Base-by-base conservation (phyloP, 2,797 vertebrate species). In the Urocyon cinereoargenteus region DNA sequence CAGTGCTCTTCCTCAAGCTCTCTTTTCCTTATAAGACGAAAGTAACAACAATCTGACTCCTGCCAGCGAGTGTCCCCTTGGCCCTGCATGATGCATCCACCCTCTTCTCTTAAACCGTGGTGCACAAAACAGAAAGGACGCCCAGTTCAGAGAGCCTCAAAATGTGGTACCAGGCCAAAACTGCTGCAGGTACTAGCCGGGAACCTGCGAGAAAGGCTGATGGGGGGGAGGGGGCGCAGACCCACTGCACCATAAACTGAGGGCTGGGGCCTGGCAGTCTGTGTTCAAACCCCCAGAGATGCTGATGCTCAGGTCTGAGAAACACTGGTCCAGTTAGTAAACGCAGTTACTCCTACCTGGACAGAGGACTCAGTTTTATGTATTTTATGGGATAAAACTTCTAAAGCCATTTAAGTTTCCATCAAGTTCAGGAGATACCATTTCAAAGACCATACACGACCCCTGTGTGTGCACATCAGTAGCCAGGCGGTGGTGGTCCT, bases 81-180 rank as follows among this genome's bases (percentile, higher is more conserved):
- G 5, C 31, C 1, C 62, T 22, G 15, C 6, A 1, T 2, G 77
- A 1, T 19, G 2, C 21, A 5, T 5, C 34, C 34, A 26, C 36
- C 14, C 4, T 21, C 8, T 15, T 66, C 6, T 4, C 6, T 31
- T 2, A 36, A 28, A 34, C 8, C 0, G 3, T 5, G 31, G 57
- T 26, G 10, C 2, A 2, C 10, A 5, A 14, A 34, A 21, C 26
- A 14, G n/a, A 49, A 22, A 16, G 24, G 11, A n/a, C 0, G 2
- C 66, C 10, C 2, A 15, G 53, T n/a, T 19, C 10, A 1, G 62
- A 1, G 18, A 10, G 1, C 31, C 81, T 57, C 49, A 31, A 5
- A 28, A 49, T 12, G 45, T 0, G 4, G n/a, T 51, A 85, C 2
- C 1, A 7, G 10, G 0, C 59, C 89, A 22, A 45, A 45, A 45